Evolutionary conservation across 2,888 invertebrate species (phyloP).

Genomic region (Epiperipatus broadwayi): DNA sequence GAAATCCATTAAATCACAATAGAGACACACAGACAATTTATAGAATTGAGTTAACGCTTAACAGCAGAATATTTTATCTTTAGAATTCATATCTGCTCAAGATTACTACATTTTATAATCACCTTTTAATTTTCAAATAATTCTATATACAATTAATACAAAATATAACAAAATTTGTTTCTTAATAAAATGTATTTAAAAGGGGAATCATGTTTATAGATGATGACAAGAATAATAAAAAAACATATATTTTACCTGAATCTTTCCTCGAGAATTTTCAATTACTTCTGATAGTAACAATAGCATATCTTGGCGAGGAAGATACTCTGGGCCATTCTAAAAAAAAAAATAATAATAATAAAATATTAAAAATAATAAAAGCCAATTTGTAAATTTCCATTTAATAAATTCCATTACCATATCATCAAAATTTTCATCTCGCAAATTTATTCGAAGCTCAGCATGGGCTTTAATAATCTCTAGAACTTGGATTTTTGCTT

Average conservation of each 20-base stretch:
- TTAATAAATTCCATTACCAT: not conserved
- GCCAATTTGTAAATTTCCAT: not conserved
- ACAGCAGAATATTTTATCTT: no score
- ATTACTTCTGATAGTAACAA: conserved; percentile 55
- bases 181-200: no score
- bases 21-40: no score
- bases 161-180: no score
- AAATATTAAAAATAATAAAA: not conserved
- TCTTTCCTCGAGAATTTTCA: conserved; percentile 31
- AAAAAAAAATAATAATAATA: conserved; percentile 12
- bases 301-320: conserved; percentile 65
- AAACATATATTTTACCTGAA: conserved; percentile 11
- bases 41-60: no score
- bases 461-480: conserved; percentile 40
- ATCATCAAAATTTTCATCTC: conserved; percentile 32
- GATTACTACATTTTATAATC: no score
- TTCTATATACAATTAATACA: no score
- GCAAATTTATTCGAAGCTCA: conserved; percentile 29
- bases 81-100: no score
- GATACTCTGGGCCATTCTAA: conserved; percentile 48
- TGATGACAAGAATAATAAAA: not conserved
- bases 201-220: no score
- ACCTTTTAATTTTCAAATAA: no score
- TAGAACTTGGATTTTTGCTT: conserved; percentile 23
- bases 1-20: no score